phyloP scores from a whole-genome alignment of 1,140 invertebrate genomes.

The Zaprionus capensis region DNA sequence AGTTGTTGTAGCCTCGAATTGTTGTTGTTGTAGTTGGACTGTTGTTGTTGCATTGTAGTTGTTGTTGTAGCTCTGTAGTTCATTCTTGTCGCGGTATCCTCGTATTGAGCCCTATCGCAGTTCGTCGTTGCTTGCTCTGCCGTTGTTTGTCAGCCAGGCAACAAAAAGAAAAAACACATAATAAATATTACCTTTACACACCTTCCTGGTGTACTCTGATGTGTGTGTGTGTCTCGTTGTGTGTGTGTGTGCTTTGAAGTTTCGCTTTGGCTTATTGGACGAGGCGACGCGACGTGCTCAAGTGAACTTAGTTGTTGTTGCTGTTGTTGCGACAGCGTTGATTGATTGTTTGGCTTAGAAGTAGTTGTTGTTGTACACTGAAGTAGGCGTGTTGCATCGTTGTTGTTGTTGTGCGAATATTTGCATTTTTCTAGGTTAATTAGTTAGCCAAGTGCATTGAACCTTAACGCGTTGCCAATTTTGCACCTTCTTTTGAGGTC shows the following conservation, averaged over 20 bases:
- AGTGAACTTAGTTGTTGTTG: constrained; percentile 55
- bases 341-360: constrained; percentile 79
- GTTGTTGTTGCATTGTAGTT: neutral
- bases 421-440: constrained; percentile 80
- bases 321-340: constrained; percentile 51
- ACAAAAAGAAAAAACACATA: constrained; percentile 58
- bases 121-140: constrained; percentile 17
- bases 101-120: constrained; percentile 22
- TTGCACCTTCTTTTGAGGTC: constrained; percentile 41
- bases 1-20: neutral
- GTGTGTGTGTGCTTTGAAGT: constrained; percentile 42
- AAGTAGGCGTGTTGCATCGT: constrained; percentile 58
- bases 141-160: constrained; percentile 61
- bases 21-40: constrained; percentile 7
- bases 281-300: constrained; percentile 58
- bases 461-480: constrained; percentile 41
- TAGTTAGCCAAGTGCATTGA: constrained; percentile 69
- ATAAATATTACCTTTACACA: constrained; percentile 77
- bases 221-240: neutral
- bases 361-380: constrained; percentile 59
- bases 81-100: constrained; percentile 35
- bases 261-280: constrained; percentile 36
- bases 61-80: neutral
- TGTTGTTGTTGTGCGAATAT: constrained; percentile 45
- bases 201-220: constrained; percentile 30